Evolutionary conservation across 2,113 vertebrate species (phyloP).

Genomic region (Xenopus laevis): DNA sequence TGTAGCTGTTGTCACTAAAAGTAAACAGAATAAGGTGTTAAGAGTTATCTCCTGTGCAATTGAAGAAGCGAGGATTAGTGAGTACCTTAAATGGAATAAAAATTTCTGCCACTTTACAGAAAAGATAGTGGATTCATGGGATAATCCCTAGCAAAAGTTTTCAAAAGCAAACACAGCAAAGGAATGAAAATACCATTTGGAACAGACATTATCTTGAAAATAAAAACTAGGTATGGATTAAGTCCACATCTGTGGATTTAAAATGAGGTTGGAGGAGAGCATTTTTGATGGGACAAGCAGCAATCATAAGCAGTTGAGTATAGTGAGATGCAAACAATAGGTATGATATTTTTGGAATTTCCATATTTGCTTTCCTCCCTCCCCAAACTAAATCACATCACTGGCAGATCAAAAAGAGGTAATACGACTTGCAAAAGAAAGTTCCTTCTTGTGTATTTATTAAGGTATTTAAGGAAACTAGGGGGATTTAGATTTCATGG

Average conservation of each 20-base stretch:
- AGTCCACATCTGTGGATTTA: neutral
- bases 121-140: neutral
- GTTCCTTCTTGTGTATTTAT: no score
- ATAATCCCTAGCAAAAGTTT: neutral
- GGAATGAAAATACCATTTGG: neutral
- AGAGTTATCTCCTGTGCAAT: neutral
- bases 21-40: neutral
- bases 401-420: no score
- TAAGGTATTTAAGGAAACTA: no score
- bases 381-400: no score
- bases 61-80: neutral
- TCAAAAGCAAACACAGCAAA: neutral
- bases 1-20: slow-evolving; percentile 88
- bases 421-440: no score
- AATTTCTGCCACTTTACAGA: neutral
- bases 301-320: no score
- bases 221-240: neutral
- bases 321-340: no score
- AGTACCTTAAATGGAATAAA: neutral
- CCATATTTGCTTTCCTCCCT: no score
- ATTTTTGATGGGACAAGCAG: no score
- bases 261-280: no score
- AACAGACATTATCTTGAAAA: neutral
- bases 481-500: no score
- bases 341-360: no score